These are phyloP conservation scores for Palythoa grandiflora DNA, from an alignment of 92 coral and sea anemone genomes.

Conservation along the genomic window DNA sequence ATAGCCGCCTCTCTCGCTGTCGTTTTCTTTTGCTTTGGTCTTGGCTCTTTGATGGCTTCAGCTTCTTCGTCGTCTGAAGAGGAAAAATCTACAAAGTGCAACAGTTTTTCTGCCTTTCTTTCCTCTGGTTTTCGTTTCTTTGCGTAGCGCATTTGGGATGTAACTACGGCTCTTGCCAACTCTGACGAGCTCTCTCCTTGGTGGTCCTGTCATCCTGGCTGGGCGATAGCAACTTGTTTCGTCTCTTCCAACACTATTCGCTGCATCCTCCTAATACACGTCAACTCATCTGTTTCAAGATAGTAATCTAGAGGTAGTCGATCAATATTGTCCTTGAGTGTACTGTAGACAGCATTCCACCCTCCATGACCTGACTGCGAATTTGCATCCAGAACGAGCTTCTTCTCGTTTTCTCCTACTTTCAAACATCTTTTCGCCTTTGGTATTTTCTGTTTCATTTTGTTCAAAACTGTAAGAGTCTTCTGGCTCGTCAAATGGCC, in stretches of 20 bases:
- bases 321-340: constrained; percentile 41
- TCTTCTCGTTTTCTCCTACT: constrained; percentile 50
- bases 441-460: constrained; percentile 17
- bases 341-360: constrained; percentile 44
- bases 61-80: constrained; percentile 54
- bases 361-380: constrained; percentile 39
- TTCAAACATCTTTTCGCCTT: constrained; percentile 35
- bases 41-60: constrained; percentile 44
- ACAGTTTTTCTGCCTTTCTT: constrained; percentile 39
- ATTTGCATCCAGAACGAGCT: constrained; percentile 38
- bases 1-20: constrained; percentile 53
- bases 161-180: constrained; percentile 39
- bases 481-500: constrained; percentile 39
- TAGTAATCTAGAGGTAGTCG: constrained; percentile 51
- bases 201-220: constrained; percentile 46
- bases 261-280: constrained; percentile 45
- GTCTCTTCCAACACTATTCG: not conserved
- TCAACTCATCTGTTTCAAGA: constrained; percentile 35
- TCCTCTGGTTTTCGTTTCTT: constrained; percentile 49
- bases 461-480: too few species aligned
- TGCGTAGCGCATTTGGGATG: constrained; percentile 46
- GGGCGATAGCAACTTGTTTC: constrained; percentile 46
- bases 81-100: constrained; percentile 40
- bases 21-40: constrained; percentile 14
- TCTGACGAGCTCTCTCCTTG: constrained; percentile 36